Evolutionary conservation across 2,113 vertebrate species (phyloP).

Genomic region (Xiphorhynchus elegans): DNA sequence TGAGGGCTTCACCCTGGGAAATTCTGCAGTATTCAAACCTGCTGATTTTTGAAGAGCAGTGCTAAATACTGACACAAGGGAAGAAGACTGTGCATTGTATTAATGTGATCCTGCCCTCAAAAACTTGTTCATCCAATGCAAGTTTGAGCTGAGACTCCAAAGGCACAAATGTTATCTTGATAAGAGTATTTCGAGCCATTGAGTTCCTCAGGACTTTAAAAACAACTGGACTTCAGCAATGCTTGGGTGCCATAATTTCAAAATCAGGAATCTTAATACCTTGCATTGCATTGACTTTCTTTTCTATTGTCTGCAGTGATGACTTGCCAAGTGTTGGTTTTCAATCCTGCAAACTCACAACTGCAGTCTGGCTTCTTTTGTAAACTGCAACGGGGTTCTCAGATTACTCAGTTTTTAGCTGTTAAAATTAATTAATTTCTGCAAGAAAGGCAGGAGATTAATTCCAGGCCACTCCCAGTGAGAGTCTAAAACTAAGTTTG

Average conservation of each 20-base stretch:
- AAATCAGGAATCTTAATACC: background rate
- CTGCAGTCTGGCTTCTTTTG: conserved; percentile 3
- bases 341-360: background rate
- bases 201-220: background rate
- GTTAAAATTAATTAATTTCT: background rate
- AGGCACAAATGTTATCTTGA: background rate
- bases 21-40: background rate
- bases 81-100: background rate
- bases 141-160: background rate
- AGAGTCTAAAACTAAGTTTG: background rate
- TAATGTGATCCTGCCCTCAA: background rate
- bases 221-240: background rate
- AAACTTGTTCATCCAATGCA: background rate
- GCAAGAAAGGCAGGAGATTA: background rate
- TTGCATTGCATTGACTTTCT: background rate
- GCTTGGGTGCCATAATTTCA: background rate
- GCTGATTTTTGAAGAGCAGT: background rate
- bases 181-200: background rate
- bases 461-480: background rate
- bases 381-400: background rate
- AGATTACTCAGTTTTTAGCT: background rate
- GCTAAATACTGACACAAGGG: background rate
- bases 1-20: background rate
- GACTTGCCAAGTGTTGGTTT: background rate
- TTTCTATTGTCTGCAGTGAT: background rate